Evolutionary conservation across 2,888 invertebrate species (phyloP).

Genomic region (Drosophila nigritarsus): DNA sequence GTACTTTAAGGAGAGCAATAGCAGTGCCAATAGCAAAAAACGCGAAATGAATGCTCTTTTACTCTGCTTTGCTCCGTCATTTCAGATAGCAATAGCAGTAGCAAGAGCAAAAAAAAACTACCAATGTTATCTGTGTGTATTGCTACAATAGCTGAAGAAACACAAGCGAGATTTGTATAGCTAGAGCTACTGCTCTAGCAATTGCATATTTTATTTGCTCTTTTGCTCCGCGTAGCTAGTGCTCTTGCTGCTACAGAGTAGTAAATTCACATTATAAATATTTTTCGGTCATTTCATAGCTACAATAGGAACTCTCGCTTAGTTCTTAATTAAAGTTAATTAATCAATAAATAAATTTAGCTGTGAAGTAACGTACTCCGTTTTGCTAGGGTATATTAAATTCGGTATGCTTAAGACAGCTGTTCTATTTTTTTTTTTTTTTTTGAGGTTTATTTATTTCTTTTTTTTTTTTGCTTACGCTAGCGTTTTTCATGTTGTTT

Average conservation of each 20-base stretch:
- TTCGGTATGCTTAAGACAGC: not conserved
- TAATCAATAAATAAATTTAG: not conserved
- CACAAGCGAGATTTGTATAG: not conserved
- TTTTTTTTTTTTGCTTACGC: conserved; percentile 24
- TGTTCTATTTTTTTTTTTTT: not conserved
- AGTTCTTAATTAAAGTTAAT: not conserved
- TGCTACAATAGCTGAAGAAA: not conserved
- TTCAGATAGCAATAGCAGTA: not conserved
- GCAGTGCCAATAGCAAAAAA: not conserved
- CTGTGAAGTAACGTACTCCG: not conserved
- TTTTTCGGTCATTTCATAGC: not conserved
- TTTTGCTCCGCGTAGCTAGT: not conserved
- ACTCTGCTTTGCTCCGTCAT: not conserved
- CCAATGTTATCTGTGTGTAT: not conserved
- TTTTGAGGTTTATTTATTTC: not conserved
- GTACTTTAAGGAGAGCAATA: not conserved
- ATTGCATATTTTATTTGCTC: not conserved
- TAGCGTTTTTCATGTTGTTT: conserved; percentile 74
- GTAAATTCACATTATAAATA: not conserved
- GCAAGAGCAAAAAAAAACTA: not conserved
- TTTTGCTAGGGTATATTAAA: conserved; percentile 1
- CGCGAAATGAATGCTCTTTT: not conserved
- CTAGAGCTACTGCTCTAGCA: not conserved
- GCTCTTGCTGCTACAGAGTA: not conserved
- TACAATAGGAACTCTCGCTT: no score